phyloP scores from a whole-genome alignment of 2,797 vertebrate species.

The Poecilia picta region DNA sequence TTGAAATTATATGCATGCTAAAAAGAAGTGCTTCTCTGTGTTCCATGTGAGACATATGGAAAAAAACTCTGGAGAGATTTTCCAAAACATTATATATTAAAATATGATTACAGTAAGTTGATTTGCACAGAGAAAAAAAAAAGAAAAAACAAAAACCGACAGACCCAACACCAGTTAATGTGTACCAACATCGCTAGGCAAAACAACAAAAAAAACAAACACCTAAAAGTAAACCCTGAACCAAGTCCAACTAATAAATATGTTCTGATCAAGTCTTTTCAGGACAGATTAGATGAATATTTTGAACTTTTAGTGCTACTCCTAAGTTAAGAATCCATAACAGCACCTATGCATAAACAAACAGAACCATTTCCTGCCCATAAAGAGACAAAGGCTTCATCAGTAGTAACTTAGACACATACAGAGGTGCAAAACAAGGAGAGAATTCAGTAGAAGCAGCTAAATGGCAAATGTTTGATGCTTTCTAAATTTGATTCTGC shows the following conservation, averaged over 20 bases:
- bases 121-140: constrained; percentile 69
- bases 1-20: constrained; percentile 84
- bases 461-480: constrained; percentile 48
- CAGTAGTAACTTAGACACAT: constrained; percentile 73
- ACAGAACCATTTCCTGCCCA: constrained; percentile 26
- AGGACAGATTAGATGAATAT: constrained; percentile 83
- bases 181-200: constrained; percentile 75
- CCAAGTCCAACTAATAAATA: constrained; percentile 86
- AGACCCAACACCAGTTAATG: constrained; percentile 73
- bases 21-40: constrained; percentile 85
- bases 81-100: constrained; percentile 72
- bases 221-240: constrained; percentile 82
- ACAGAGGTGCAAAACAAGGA: constrained; percentile 43
- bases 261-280: constrained; percentile 87
- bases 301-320: constrained; percentile 73
- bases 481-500: not conserved
- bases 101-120: constrained; percentile 78
- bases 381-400: constrained; percentile 53
- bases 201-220: constrained; percentile 65
- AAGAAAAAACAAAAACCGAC: constrained; percentile 25
- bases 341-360: constrained; percentile 43
- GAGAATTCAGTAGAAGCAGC: constrained; percentile 49
- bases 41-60: constrained; percentile 76
- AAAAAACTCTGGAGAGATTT: constrained; percentile 59
- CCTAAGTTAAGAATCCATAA: constrained; percentile 52